These are phyloP conservation scores for Noctua pronuba DNA, from an alignment of 2,888 invertebrate species.

Conservation along the genomic window DNA sequence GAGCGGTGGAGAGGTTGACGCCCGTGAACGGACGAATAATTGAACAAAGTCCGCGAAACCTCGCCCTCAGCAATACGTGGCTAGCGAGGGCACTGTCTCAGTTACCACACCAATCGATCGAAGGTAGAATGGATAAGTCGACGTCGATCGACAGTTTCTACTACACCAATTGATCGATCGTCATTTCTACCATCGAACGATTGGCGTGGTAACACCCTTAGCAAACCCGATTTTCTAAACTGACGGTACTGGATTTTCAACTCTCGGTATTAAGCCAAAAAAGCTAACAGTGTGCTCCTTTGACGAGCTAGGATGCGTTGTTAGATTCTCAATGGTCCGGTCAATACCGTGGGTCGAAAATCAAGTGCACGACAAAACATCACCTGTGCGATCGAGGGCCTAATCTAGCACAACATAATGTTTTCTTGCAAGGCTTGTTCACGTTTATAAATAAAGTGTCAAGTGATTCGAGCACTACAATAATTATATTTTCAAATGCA, in stretches of 20 bases:
- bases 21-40: not conserved
- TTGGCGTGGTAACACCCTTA: no score
- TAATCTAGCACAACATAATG: conserved; percentile 2
- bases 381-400: not conserved
- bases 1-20: not conserved
- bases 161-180: no score
- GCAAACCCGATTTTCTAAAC: not conserved
- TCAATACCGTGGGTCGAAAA: not conserved
- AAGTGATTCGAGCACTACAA: not conserved
- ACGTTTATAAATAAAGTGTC: not conserved
- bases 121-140: no score
- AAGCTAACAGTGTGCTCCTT: not conserved
- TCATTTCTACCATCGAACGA: no score
- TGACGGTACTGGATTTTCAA: not conserved
- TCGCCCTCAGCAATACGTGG: not conserved
- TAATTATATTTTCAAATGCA: conserved; percentile 15
- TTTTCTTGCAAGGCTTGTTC: not conserved
- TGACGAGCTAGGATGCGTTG: not conserved
- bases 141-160: no score
- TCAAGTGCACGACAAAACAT: not conserved
- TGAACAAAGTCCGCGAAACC: not conserved
- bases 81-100: not conserved
- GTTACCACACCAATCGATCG: no score
- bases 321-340: not conserved
- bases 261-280: not conserved